phyloP scores from a whole-genome alignment of 2,888 invertebrate genomes.

The Plagodis dolabraria region DNA sequence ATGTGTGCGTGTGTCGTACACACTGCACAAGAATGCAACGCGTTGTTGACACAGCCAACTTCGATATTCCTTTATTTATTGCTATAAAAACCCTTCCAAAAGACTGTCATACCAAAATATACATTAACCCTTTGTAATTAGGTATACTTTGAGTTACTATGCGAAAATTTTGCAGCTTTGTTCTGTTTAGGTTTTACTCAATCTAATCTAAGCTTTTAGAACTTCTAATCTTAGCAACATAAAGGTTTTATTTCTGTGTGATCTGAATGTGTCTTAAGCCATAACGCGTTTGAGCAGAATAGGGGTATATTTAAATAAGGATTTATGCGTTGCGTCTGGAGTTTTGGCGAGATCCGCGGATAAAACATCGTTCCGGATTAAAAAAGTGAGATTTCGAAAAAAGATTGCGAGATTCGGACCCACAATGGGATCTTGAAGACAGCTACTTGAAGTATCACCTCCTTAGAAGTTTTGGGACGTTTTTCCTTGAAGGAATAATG shows the following conservation, averaged over 20 bases:
- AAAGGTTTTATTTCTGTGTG: slow-evolving; percentile 46
- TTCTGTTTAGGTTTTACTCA: slow-evolving; percentile 30
- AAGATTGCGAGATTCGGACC: slow-evolving; percentile 61
- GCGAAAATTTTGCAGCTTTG: slow-evolving; percentile 49
- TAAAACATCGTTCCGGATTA: slow-evolving; percentile 71
- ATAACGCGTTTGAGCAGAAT: slow-evolving; percentile 40
- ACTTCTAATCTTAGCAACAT: slow-evolving; percentile 36
- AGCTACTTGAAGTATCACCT: slow-evolving; percentile 54
- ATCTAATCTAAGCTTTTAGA: slow-evolving; percentile 43
- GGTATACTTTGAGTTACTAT: slow-evolving; percentile 33
- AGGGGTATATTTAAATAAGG: slow-evolving; percentile 83
- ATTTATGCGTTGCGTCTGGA: slow-evolving; percentile 83
- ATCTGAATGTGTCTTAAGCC: slow-evolving; percentile 42
- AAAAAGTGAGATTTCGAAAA: slow-evolving; percentile 62
- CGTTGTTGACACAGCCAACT: slow-evolving; percentile 84
- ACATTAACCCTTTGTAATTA: slow-evolving; percentile 16
- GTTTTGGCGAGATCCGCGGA: slow-evolving; percentile 82
- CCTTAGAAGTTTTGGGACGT: slow-evolving; percentile 43
- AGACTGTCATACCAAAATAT: slow-evolving; percentile 29
- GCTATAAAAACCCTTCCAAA: slow-evolving; percentile 77
- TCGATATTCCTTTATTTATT: slow-evolving; percentile 85
- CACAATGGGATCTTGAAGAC: slow-evolving; percentile 59
- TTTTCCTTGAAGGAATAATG: slow-evolving; percentile 5
- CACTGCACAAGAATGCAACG: slow-evolving; percentile 81
- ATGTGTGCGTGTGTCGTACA: slow-evolving; percentile 62